A percentile compares a stretch with the other conserved stretches of the same genome.
phyloP scores from a whole-genome alignment of 2,113 vertebrate species.

The Proterorhinus semilunaris region DNA sequence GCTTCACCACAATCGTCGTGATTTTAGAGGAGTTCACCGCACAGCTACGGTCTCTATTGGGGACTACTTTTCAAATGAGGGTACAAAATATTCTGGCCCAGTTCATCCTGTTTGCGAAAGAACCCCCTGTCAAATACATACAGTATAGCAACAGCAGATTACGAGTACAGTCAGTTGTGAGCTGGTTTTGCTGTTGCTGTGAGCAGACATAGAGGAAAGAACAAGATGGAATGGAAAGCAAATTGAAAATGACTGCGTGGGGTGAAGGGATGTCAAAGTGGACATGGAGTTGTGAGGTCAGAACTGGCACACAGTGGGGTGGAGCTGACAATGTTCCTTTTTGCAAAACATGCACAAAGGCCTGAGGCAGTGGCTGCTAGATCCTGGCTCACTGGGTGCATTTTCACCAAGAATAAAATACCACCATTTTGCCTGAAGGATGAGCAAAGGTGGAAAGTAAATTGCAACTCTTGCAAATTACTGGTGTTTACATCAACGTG shows the following conservation, averaged over 20 bases:
- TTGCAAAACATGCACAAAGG: slow-evolving; percentile 10
- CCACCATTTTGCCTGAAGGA: background rate
- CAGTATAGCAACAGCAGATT: slow-evolving; percentile 5
- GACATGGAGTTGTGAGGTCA: slow-evolving; percentile 38
- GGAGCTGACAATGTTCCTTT: slow-evolving; percentile 32
- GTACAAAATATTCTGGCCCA: background rate
- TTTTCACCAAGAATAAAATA: slow-evolving; percentile 18
- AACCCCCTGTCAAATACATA: slow-evolving; percentile 12
- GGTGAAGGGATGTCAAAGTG: slow-evolving; percentile 12
- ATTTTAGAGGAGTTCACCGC: slow-evolving; percentile 10
- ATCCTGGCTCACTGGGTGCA: background rate
- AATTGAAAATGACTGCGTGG: slow-evolving; percentile 7
- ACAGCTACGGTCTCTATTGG: slow-evolving; percentile 2
- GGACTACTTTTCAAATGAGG: background rate
- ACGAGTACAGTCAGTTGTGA: slow-evolving; percentile 32
- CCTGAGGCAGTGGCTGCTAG: slow-evolving; percentile 14
- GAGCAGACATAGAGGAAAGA: slow-evolving; percentile 18
- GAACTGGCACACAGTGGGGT: slow-evolving; percentile 24
- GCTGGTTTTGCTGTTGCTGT: slow-evolving; percentile 5
- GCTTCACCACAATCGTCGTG: slow-evolving; percentile 27
- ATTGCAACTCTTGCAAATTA: slow-evolving; percentile 2
- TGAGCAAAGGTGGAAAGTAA: slow-evolving; percentile 1
- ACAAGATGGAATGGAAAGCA: slow-evolving; percentile 26
- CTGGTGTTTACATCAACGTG: background rate
- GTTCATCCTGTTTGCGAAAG: slow-evolving; percentile 12